Percentiles rank a stretch among this genome's conserved stretches.
phyloP scores from a whole-genome alignment of 2,888 invertebrate genomes.

The Prosopocoilus inquinatus region DNA sequence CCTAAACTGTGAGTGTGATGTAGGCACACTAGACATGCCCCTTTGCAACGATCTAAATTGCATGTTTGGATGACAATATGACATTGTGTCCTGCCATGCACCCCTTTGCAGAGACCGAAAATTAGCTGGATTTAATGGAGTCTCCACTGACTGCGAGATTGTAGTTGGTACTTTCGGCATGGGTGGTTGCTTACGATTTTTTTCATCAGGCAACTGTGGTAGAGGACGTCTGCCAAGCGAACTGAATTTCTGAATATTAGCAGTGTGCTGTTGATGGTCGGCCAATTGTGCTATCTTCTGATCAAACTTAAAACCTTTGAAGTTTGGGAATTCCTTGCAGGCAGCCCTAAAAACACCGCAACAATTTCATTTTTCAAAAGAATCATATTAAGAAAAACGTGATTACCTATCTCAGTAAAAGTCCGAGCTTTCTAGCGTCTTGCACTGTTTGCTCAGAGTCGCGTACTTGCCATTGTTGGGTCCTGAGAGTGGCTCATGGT shows the following conservation, averaged over 20 bases:
- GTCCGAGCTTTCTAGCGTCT: slow-evolving; percentile 89
- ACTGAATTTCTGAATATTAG: slow-evolving; percentile 51
- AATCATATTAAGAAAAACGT: slow-evolving; percentile 13
- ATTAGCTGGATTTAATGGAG: slow-evolving; percentile 52
- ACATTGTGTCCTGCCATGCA: slow-evolving; percentile 45
- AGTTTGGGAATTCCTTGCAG: slow-evolving; percentile 55
- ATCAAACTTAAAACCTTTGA: slow-evolving; percentile 53
- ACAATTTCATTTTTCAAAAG: neutral
- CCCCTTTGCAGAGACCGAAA: slow-evolving; percentile 55
- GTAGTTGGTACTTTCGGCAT: slow-evolving; percentile 48
- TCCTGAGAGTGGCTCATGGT: slow-evolving; percentile 56
- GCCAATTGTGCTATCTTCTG: slow-evolving; percentile 53
- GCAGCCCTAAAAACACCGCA: slow-evolving; percentile 47
- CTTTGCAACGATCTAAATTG: slow-evolving; percentile 53
- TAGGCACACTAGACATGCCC: slow-evolving; percentile 38
- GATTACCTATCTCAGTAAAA: slow-evolving; percentile 84
- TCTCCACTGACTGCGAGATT: slow-evolving; percentile 43
- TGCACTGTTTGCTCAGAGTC: slow-evolving; percentile 94
- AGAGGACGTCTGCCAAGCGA: slow-evolving; percentile 49
- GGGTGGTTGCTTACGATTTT: slow-evolving; percentile 44
- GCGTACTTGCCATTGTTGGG: slow-evolving; percentile 88
- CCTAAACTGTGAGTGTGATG: slow-evolving; percentile 44
- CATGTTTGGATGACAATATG: slow-evolving; percentile 34
- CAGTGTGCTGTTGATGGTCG: slow-evolving; percentile 39
- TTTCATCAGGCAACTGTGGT: slow-evolving; percentile 50